Evolutionary conservation across 1,140 invertebrate species (phyloP).

Genomic region (Monochamus saltuarius): DNA sequence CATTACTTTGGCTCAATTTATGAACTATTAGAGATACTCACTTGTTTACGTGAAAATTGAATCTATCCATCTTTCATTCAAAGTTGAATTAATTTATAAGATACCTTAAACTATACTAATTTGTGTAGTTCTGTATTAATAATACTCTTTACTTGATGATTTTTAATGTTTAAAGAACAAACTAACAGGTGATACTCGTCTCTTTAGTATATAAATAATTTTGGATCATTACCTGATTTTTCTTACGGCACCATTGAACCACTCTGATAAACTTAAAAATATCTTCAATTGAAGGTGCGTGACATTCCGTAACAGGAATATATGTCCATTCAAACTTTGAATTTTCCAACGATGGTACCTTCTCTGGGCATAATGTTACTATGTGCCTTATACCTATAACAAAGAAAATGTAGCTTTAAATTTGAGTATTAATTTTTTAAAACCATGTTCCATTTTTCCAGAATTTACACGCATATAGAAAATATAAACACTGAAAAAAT

Average conservation of each 20-base stretch:
- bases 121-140: conserved; percentile 1
- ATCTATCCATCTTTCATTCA: background rate
- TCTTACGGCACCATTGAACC: conserved; percentile 13
- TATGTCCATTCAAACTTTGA: conserved; percentile 18
- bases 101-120: background rate
- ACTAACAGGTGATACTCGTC: background rate
- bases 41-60: background rate
- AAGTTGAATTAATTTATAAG: background rate
- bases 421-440: too few relatives aligned
- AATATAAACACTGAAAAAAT: too few relatives aligned
- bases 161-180: background rate
- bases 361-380: conserved; percentile 15
- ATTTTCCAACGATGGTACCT: conserved; percentile 8
- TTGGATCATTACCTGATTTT: background rate
- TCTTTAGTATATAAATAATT: conserved; percentile 3
- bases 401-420: background rate
- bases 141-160: background rate
- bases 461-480: too few relatives aligned
- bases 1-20: too few relatives aligned
- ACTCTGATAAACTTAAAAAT: conserved; percentile 20
- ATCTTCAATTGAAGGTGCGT: conserved; percentile 5
- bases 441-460: too few relatives aligned
- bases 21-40: too few relatives aligned
- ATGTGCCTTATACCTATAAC: conserved; percentile 14
- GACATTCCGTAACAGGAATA: conserved; percentile 15